Evolutionary conservation across 2,113 vertebrate species (phyloP).

Genomic region (Gambusia holbrooki): DNA sequence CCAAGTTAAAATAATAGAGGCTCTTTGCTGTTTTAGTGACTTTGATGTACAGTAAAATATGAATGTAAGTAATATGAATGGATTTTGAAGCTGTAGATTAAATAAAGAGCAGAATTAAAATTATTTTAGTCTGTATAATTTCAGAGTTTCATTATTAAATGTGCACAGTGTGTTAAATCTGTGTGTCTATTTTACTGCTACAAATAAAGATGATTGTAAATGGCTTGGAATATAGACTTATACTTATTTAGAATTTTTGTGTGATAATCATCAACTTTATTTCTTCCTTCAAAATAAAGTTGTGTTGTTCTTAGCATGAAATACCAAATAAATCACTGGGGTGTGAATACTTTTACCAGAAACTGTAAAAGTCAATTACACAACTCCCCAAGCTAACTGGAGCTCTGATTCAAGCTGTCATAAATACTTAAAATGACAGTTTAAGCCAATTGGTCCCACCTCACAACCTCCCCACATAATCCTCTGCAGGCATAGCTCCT

Average conservation of each 20-base stretch:
- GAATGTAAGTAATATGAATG: background rate
- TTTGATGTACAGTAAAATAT: background rate
- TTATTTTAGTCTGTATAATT: conserved; percentile 7
- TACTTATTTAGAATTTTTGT: background rate
- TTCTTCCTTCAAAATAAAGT: background rate
- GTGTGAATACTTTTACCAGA: background rate
- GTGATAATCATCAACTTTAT: conserved; percentile 7
- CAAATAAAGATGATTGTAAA: conserved; percentile 31
- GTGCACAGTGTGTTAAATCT: conserved; percentile 5
- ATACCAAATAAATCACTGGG: background rate
- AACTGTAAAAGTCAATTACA: background rate
- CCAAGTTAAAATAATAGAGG: background rate
- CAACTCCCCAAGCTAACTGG: conserved; percentile 16
- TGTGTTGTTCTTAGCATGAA: background rate
- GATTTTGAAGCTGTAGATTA: conserved; percentile 11
- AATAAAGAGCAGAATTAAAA: background rate
- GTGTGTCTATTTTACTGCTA: conserved; percentile 1
- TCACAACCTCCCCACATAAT: conserved; percentile 44
- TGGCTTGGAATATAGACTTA: background rate
- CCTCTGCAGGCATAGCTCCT: conserved; percentile 14
- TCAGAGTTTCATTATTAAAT: background rate
- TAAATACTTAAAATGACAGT: conserved; percentile 58
- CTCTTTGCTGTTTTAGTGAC: background rate
- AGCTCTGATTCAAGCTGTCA: conserved; percentile 56
- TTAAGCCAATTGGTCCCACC: conserved; percentile 64